phyloP scores from a whole-genome alignment of 2,888 invertebrate genomes.

The Lucinisca nassula region DNA sequence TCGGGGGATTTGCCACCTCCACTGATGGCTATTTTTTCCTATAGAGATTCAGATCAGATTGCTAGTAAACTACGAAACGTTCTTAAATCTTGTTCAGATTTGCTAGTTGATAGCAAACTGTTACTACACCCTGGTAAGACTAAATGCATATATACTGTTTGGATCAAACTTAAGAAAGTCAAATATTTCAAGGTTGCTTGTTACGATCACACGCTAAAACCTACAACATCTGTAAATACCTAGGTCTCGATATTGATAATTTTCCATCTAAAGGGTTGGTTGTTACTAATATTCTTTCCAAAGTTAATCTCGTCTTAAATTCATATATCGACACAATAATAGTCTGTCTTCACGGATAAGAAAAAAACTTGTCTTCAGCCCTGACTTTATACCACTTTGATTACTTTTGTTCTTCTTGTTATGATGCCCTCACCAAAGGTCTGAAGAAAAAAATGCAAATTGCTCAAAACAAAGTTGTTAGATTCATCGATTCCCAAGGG shows the following conservation, averaged over 20 bases:
- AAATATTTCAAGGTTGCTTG: background rate
- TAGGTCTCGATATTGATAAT: background rate
- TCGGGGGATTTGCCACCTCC: too few relatives aligned
- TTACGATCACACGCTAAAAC: background rate
- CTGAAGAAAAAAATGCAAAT: conserved; percentile 25
- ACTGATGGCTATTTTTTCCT: too few relatives aligned
- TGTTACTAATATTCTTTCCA: background rate
- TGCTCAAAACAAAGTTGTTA: conserved; percentile 19
- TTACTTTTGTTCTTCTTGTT: conserved; percentile 15
- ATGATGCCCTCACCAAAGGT: conserved; percentile 4
- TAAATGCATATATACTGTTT: background rate
- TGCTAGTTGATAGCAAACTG: conserved; percentile 17
- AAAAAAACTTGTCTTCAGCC: conserved; percentile 5
- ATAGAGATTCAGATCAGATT: conserved; percentile 21
- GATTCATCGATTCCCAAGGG: conserved; percentile 7
- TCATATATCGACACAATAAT: background rate
- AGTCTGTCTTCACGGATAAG: background rate
- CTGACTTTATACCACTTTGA: conserved; percentile 25
- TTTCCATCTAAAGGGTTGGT: background rate
- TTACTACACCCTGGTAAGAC: conserved; percentile 15
- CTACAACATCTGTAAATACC: background rate
- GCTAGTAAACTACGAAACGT: background rate
- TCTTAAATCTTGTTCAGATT: conserved; percentile 16
- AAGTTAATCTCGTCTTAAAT: background rate
- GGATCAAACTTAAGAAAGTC: conserved; percentile 12